Evolutionary conservation across 2,113 vertebrate genomes (phyloP).

Genomic region (Triplophysa tibetana): DNA sequence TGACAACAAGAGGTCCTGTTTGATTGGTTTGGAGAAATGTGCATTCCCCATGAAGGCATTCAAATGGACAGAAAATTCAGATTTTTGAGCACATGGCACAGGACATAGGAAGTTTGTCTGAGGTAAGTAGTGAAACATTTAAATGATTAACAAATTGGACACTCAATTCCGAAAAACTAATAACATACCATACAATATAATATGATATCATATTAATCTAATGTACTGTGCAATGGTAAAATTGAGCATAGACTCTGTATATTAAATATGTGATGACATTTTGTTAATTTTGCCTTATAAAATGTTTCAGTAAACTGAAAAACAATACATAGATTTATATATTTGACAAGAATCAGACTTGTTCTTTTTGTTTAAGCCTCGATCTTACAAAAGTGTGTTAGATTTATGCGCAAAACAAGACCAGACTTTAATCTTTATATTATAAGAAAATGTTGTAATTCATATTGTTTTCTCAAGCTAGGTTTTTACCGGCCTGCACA

Average conservation of each 20-base stretch:
- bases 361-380: no score
- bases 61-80: neutral
- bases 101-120: neutral
- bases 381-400: no score
- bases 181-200: neutral
- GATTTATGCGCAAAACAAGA: no score
- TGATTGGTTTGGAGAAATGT: neutral
- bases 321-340: no score
- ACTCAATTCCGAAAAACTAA: neutral
- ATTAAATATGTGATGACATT: no score
- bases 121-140: conserved; percentile 17
- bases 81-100: neutral
- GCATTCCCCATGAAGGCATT: neutral
- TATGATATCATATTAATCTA: no score
- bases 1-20: neutral
- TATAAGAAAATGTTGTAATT: neutral
- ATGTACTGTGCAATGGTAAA: no score
- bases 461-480: neutral
- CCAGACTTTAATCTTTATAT: no score
- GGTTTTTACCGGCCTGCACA: neutral
- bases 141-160: neutral
- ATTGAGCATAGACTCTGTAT: no score
- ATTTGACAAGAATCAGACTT: no score
- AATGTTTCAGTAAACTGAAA: neutral
- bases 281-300: neutral